Base-by-base conservation (phyloP, 2,113 vertebrate species). In the Condylura cristata region DNA sequence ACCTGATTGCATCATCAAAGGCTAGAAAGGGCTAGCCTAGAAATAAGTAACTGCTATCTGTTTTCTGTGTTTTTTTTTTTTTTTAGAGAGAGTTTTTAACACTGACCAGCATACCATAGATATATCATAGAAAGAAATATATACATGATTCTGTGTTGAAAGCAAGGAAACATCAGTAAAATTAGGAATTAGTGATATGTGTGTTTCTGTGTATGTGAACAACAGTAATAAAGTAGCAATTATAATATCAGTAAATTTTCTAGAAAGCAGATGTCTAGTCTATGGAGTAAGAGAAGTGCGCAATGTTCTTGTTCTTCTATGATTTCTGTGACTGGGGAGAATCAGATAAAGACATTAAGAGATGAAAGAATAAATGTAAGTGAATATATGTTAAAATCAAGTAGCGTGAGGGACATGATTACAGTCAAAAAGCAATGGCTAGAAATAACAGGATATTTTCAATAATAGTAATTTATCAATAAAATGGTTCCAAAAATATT, bases 381-480 rank as follows among this genome's bases (percentile, higher is more conserved):
- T n/a, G n/a, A n/a, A n/a, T 13, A 32, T 16, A 34, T 16, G 28
- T 12, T 8, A 48, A 12, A 48, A 12, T 20, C 51, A 53, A 20
- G 74, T 34, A 44, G 10, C 9, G 5, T 41, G 11, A 16, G 17
- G 1, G 0, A 4, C 6, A 68, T 46, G 6, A 24, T 0, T 61
- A 0, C 0, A 28, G 24, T 89, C 20, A 76, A 60, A 61, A 70
- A 90, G 22, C 9, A 60, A 56, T 6, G 7, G 22, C 70, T 51
- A 60, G 18, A n/a, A 60, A 6, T 37, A 22, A 56, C 1, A 86
- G 4, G 5, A 1, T 0, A 75, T 53, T 95, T 71, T 60, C 1
- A 58, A 75, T 58, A 90, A 68, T 56, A 93, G 56, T n/a, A 82
- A 78, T 89, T 71, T 37, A 53, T 74, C 12, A 72, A 56, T 17